Conservation (phyloP, 2,113 vertebrate species). For the Budorcas taxicolor region DNA sequence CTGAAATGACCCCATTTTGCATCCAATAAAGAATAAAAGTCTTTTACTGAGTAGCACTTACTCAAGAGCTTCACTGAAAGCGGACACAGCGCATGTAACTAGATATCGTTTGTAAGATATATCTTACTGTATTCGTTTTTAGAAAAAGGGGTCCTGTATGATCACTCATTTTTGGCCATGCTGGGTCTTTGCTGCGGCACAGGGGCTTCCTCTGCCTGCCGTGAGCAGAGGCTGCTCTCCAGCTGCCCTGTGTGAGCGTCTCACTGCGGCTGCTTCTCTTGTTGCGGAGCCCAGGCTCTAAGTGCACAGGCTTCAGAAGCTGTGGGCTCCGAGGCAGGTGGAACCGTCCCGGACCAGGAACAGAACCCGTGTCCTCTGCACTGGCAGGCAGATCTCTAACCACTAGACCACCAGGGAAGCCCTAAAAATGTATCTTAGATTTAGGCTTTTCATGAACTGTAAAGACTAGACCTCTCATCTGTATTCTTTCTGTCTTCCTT, state of each 20-base stretch:
- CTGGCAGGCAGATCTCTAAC: neutral
- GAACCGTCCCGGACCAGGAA: neutral
- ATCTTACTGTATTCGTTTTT: neutral
- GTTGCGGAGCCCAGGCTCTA: neutral
- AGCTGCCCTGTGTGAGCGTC: fast-evolving
- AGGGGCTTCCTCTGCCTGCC: fast-evolving
- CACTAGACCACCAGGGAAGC: neutral
- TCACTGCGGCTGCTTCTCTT: neutral
- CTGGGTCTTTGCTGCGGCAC: neutral
- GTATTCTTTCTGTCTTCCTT: neutral
- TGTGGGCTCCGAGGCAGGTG: neutral
- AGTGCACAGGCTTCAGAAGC: neutral
- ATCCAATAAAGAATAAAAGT: neutral
- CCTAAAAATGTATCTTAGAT: neutral
- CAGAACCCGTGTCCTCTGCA: neutral
- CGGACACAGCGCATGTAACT: neutral
- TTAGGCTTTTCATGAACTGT: neutral
- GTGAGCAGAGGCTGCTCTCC: neutral
- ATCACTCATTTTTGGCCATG: neutral
- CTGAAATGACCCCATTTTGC: neutral
- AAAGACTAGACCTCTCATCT: neutral
- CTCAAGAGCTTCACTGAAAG: neutral
- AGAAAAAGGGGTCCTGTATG: neutral
- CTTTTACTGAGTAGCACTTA: neutral
- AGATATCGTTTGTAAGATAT: neutral